Evolutionary conservation across 1,140 invertebrate genomes (phyloP), one percentile per base, ranked within the genome.

Genomic region (Medauroidea extradentata): DNA sequence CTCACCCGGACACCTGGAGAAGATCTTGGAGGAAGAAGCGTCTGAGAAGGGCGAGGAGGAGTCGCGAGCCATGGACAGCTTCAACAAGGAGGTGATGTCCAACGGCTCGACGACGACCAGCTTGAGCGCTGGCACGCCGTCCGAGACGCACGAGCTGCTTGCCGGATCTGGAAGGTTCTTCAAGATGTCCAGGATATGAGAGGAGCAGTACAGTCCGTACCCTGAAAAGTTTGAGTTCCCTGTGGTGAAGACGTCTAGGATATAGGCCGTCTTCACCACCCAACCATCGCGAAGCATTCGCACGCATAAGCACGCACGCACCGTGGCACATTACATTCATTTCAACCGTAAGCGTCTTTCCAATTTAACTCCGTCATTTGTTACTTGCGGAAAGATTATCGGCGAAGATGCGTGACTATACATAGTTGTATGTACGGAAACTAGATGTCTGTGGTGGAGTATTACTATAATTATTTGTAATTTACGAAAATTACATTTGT

Each of bases 121-220:
- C 64, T 71, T 87, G 4, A 86, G 84, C 61, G 84, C 85, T 0
- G 81, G 82, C 1, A 83, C 84, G 7, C 84, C 84, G 0, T 82
- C 83, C 24, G 85, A 87, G 69, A 85, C 85, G 0, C 75, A 82
- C 42, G 85, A 86, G 67, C 71, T 87, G 16, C 69, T 87, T 5
- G 23, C 41, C 16, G 44, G 38, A 13, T 57, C 65, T n/a, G 58
- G 61, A 11, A 62, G 65, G 21, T 61, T 43, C 11, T 18, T 60
- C 21, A 58, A 53, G 38, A 60, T 60, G 38, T 54, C 43, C 14
- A 43, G 39, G 24, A 60, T 55, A 23, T 60, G 58, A 60, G 58
- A 41, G 27, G 25, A 38, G 53, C 34, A 43, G 43, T 48, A 44
- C 53, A 24, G 38, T 34, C 49, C 49, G 18, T 54, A 51, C 16